phyloP scores from a whole-genome alignment of 2,113 vertebrate genomes.

The Patagioenas fasciata region DNA sequence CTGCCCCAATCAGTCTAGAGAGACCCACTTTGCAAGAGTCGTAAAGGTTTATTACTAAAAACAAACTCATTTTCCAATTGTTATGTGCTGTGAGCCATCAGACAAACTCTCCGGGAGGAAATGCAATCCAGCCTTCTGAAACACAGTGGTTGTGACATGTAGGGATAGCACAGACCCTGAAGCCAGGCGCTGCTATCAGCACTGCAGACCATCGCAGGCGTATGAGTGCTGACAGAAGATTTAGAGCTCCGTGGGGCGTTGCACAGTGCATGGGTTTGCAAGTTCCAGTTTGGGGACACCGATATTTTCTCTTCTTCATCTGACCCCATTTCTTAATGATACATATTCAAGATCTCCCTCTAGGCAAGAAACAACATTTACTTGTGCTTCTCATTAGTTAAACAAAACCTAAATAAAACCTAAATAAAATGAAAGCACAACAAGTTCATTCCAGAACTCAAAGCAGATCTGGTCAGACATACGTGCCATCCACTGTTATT shows the following conservation, averaged over 20 bases:
- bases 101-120: constrained; percentile 26
- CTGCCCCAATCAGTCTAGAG: neutral
- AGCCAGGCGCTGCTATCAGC: constrained; percentile 48
- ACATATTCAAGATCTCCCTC: constrained; percentile 40
- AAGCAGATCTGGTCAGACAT: constrained; percentile 9
- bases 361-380: constrained; percentile 60
- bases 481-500: neutral
- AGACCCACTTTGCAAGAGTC: neutral
- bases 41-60: constrained; percentile 28
- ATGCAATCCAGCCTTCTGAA: constrained; percentile 34
- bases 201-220: neutral
- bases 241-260: constrained; percentile 33
- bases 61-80: constrained; percentile 13
- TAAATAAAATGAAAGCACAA: constrained; percentile 41
- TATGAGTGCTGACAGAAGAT: constrained; percentile 42
- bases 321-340: constrained; percentile 65
- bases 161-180: constrained; percentile 50
- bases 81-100: constrained; percentile 48
- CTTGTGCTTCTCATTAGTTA: constrained; percentile 52
- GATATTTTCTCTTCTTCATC: constrained; percentile 41
- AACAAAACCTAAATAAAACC: constrained; percentile 40
- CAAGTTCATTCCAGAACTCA: neutral
- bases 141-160: constrained; percentile 38
- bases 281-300: constrained; percentile 41
- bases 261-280: constrained; percentile 19